Percentiles rank a stretch among this genome's conserved stretches.
Conservation (phyloP, 2,888 invertebrate genomes). For the Coelopa pilipes region DNA sequence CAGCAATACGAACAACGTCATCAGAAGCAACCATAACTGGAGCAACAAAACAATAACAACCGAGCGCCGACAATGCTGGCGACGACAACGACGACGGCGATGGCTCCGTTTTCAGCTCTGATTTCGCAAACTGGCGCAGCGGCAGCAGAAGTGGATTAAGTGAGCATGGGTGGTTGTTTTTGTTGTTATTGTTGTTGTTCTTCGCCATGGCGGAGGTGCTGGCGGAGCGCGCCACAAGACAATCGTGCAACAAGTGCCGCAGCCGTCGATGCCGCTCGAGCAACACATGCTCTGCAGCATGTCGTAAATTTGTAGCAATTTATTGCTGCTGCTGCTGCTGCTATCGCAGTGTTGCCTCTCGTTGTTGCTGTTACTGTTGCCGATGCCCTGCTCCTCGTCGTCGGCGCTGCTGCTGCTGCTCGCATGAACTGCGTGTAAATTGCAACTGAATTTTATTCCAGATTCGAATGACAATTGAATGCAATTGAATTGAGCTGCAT, state of each 20-base stretch:
- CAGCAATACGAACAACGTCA: conserved; percentile 13
- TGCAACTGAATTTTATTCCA: conserved; percentile 45
- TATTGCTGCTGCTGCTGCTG: conserved; percentile 44
- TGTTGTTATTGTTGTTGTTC: conserved; percentile 14
- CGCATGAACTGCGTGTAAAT: conserved; percentile 42
- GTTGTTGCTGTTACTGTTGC: not conserved
- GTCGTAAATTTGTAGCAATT: conserved; percentile 49
- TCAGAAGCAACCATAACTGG: too few species aligned
- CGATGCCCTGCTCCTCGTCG: conserved; percentile 8
- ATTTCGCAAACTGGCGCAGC: not conserved
- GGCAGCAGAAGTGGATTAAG: conserved; percentile 13
- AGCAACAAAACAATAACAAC: too few species aligned
- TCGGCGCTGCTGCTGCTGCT: conserved; percentile 19
- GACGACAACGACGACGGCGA: not conserved
- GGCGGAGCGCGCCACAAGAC: conserved; percentile 6
- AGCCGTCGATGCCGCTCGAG: conserved; percentile 22
- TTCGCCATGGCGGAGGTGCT: not conserved
- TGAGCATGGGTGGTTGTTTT: not conserved
- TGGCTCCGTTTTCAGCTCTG: not conserved
- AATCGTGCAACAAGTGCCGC: conserved; percentile 35
- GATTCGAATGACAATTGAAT: conserved; percentile 46
- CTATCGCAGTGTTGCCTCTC: too few species aligned
- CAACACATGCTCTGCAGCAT: conserved; percentile 46
- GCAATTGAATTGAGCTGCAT: conserved; percentile 29
- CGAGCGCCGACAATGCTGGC: too few species aligned